Conservation (phyloP, 2,113 vertebrate species). For the Bos indicus region DNA sequence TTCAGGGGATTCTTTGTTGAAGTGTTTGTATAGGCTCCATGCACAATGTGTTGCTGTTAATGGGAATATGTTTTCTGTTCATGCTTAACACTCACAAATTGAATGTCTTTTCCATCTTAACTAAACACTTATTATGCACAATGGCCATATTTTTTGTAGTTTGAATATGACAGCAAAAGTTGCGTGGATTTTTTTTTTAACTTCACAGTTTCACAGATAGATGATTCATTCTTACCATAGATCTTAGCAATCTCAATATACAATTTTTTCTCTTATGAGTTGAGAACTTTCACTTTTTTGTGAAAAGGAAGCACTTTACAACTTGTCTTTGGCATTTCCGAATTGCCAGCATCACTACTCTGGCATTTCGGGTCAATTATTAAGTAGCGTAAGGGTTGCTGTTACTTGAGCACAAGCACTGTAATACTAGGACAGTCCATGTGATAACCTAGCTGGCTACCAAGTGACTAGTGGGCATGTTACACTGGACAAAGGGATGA, state of each 20-base stretch:
- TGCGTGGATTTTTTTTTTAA: background rate
- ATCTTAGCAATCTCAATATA: background rate
- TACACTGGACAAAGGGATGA: background rate
- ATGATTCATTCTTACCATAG: background rate
- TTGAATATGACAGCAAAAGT: background rate
- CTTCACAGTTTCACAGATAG: background rate
- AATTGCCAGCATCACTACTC: background rate
- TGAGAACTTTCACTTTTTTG: background rate
- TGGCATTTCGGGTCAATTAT: background rate
- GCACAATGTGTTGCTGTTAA: background rate
- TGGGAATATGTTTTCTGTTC: background rate
- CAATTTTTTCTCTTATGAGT: background rate
- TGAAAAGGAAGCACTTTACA: background rate
- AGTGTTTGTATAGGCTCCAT: background rate
- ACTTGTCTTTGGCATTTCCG: background rate
- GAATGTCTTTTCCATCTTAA: background rate
- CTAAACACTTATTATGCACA: background rate
- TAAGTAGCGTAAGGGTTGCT: background rate
- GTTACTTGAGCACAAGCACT: background rate
- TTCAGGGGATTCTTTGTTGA: background rate
- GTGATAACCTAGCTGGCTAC: background rate
- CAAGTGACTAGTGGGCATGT: background rate
- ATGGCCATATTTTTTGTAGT: background rate
- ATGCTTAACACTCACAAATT: background rate
- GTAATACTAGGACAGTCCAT: too few relatives aligned